These are phyloP conservation scores for Coracias cyanogaster DNA, from an alignment of 2,797 vertebrate species.

Conservation along the genomic window DNA sequence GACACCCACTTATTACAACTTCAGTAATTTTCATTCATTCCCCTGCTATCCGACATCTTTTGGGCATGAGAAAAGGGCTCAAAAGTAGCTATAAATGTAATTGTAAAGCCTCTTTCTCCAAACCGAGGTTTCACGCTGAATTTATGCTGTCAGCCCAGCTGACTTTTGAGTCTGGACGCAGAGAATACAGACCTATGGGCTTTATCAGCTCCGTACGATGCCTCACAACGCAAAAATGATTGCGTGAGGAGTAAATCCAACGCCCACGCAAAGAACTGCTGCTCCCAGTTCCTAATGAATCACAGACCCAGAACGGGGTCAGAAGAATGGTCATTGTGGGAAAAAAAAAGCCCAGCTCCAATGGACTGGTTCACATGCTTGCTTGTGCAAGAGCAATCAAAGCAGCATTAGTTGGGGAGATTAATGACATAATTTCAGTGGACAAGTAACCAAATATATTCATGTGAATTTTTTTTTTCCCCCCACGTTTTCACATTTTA, in stretches of 20 bases:
- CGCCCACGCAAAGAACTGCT: not conserved
- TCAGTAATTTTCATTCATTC: not conserved
- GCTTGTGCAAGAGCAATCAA: not conserved
- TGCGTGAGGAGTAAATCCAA: not conserved
- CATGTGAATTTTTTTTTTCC: not conserved
- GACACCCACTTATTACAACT: not conserved
- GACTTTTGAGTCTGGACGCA: fast-evolving
- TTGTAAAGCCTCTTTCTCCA: not conserved
- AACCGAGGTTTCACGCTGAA: not conserved
- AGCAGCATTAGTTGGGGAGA: not conserved
- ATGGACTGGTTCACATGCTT: not conserved
- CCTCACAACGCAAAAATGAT: not conserved
- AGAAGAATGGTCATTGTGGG: not conserved
- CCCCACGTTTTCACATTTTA: not conserved
- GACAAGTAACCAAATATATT: not conserved
- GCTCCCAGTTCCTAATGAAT: conserved; percentile 20
- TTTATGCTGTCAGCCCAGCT: not conserved
- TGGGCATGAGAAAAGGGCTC: fast-evolving
- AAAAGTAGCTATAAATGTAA: not conserved
- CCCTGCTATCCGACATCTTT: not conserved
- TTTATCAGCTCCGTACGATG: not conserved
- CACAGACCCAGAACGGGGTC: not conserved
- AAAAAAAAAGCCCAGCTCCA: not conserved
- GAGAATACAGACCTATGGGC: not conserved
- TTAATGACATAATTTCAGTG: not conserved